Evolutionary conservation across 2,888 invertebrate species (phyloP).

Genomic region (Polylopha cassiicola): DNA sequence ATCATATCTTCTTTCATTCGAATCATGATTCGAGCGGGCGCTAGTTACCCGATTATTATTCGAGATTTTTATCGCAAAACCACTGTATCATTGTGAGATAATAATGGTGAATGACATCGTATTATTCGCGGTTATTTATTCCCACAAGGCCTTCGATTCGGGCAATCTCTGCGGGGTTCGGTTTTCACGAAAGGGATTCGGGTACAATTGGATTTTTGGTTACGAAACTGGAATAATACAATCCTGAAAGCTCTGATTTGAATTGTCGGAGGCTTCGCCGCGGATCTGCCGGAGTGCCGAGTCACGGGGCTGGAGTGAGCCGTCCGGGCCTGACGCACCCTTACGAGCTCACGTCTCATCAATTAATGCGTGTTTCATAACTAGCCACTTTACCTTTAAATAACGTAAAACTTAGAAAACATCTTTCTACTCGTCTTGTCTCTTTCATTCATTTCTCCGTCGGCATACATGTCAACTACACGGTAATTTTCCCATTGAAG

Average conservation of each 20-base stretch:
- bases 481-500: no score
- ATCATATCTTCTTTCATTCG: conserved; percentile 65
- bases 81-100: conserved; percentile 75
- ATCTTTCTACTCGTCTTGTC: no score
- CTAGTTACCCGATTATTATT: conserved; percentile 60
- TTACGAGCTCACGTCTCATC: no score
- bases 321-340: no score
- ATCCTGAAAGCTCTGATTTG: conserved; percentile 75
- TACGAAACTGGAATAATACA: conserved; percentile 76
- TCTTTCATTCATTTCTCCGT: no score
- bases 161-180: conserved; percentile 72
- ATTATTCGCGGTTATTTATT: conserved; percentile 74
- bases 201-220: conserved; percentile 76
- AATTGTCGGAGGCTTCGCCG: conserved; percentile 70
- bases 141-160: conserved; percentile 57
- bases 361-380: no score
- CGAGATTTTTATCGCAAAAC: conserved; percentile 72
- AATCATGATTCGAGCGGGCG: conserved; percentile 47
- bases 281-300: conserved; percentile 54
- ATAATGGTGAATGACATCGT: conserved; percentile 75
- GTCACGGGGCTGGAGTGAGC: conserved; percentile 38
- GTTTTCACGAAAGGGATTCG: conserved; percentile 67
- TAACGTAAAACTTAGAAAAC: no score
- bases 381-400: no score
- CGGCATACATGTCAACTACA: no score